These are phyloP conservation scores for Eurytoma californica DNA, from an alignment of 2,888 invertebrate genomes.

Conservation along the genomic window DNA sequence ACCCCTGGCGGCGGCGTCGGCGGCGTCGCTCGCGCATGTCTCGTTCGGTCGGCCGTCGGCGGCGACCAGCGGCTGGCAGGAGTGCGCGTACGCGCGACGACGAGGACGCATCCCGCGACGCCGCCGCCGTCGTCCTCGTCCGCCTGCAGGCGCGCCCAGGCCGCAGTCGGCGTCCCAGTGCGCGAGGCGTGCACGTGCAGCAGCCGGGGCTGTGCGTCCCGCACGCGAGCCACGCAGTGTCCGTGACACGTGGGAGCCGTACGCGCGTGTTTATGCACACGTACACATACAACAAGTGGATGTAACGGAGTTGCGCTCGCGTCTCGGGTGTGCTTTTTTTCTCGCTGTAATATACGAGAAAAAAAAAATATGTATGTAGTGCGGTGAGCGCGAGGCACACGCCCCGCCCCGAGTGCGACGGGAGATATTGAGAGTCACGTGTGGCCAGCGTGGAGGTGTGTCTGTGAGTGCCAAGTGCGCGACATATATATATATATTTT, in stretches of 20 bases:
- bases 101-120: conserved; percentile 26
- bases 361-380: too few species aligned
- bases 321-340: neutral
- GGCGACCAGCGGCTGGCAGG: neutral
- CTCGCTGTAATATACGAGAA: neutral
- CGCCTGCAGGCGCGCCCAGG: conserved; percentile 1
- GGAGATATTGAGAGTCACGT: neutral
- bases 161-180: neutral
- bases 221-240: neutral
- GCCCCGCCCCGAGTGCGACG: conserved; percentile 12
- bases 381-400: neutral
- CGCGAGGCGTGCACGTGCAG: neutral
- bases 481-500: neutral
- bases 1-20: neutral
- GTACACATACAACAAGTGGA: neutral
- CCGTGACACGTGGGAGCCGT: conserved; percentile 5
- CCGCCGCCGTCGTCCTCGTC: neutral
- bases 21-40: neutral
- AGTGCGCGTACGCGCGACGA: conserved; percentile 48
- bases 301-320: neutral
- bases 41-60: neutral
- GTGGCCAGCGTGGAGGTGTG: too few species aligned
- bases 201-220: neutral
- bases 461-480: too few species aligned
- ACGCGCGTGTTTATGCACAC: neutral